Evolutionary conservation across 2,888 invertebrate species (phyloP).

Genomic region (Lysandra bellargus): DNA sequence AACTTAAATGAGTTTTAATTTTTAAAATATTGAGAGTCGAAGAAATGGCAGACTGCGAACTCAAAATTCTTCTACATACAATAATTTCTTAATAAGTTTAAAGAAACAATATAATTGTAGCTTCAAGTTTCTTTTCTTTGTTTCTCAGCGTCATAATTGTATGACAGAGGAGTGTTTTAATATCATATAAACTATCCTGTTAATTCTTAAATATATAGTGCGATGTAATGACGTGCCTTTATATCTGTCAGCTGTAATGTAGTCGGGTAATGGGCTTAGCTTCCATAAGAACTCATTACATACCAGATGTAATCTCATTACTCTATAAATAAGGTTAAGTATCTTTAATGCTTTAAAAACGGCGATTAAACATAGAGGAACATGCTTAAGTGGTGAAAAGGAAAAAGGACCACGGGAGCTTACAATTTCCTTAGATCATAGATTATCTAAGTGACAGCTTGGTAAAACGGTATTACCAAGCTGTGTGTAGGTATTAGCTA

Average conservation of each 20-base stretch:
- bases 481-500: too few relatives aligned
- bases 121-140: not conserved
- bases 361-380: not conserved
- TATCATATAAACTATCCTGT: not conserved
- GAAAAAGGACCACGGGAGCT: not conserved
- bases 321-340: conserved; percentile 20
- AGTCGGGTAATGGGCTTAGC: not conserved
- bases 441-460: too few relatives aligned
- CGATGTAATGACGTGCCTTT: conserved; percentile 11
- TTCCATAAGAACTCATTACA: conserved; percentile 11
- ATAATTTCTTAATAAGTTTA: too few relatives aligned
- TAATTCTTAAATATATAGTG: not conserved
- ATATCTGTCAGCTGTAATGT: conserved; percentile 17
- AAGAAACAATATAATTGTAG: not conserved
- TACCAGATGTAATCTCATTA: conserved; percentile 22
- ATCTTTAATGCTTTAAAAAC: conserved; percentile 20
- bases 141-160: not conserved
- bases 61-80: too few relatives aligned
- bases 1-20: not conserved
- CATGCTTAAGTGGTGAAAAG: not conserved
- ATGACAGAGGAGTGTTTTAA: not conserved
- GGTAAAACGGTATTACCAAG: too few relatives aligned
- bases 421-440: not conserved
- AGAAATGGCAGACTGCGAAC: too few relatives aligned
- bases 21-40: too few relatives aligned